Percentiles rank a stretch among this genome's conserved stretches.
Evolutionary conservation across 1,140 invertebrate species (phyloP).

Genomic region (Aphaenogaster ashmeadi): DNA sequence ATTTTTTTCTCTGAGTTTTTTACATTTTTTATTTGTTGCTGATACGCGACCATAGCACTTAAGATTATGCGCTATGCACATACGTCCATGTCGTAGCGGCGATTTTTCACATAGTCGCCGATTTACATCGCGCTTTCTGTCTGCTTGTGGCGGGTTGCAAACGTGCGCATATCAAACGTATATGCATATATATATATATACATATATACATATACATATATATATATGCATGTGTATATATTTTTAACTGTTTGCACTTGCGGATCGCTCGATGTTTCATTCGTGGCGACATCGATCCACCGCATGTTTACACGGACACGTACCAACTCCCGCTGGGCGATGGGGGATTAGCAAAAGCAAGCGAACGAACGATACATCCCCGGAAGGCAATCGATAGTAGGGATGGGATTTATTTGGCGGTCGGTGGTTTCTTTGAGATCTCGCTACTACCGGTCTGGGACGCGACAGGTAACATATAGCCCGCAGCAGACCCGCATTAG

Average conservation of each 20-base stretch:
- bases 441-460: constrained; percentile 29
- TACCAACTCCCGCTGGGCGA: constrained; percentile 72
- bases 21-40: too few species aligned
- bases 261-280: constrained; percentile 60
- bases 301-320: constrained; percentile 72
- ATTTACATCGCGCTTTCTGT: neutral
- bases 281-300: constrained; percentile 50
- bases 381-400: constrained; percentile 71
- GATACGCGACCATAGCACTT: neutral
- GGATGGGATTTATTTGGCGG: constrained; percentile 70
- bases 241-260: constrained; percentile 48
- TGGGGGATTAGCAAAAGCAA: constrained; percentile 70
- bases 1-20: neutral
- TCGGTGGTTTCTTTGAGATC: constrained; percentile 70
- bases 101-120: constrained; percentile 33
- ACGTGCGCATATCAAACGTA: constrained; percentile 20
- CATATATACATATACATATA: neutral
- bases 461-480: constrained; percentile 59
- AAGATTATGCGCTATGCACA: neutral
- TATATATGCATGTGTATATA: neutral
- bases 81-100: neutral
- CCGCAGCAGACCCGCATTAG: constrained; percentile 50
- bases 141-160: constrained; percentile 16
- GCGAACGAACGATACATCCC: constrained; percentile 64
- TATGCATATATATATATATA: neutral